phyloP scores from a whole-genome alignment of 2,888 invertebrate genomes.

The Chrysodeixis includens region DNA sequence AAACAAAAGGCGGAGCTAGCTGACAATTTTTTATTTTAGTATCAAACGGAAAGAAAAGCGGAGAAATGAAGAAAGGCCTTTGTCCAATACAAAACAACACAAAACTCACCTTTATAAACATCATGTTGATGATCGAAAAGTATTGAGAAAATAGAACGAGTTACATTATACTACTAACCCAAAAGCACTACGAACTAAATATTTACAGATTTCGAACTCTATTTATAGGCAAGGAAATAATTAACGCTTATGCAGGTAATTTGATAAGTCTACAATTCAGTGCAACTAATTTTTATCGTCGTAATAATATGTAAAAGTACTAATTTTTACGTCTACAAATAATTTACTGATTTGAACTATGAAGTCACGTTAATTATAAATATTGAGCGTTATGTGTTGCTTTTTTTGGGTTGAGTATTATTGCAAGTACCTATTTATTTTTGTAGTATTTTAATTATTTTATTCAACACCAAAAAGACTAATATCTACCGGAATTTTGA shows the following conservation, averaged over 20 bases:
- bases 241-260: conserved; percentile 40
- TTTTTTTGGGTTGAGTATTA: too few relatives aligned
- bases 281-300: conserved; percentile 51
- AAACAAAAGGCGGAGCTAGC: too few relatives aligned
- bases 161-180: conserved; percentile 24
- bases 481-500: too few relatives aligned
- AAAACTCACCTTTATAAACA: conserved; percentile 38
- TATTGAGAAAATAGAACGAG: background rate
- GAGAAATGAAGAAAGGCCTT: too few relatives aligned
- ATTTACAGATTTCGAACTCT: background rate
- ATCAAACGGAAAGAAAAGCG: too few relatives aligned
- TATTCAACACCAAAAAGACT: too few relatives aligned
- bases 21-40: too few relatives aligned
- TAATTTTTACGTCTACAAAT: conserved; percentile 3
- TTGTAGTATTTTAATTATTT: too few relatives aligned
- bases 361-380: conserved; percentile 3
- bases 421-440: too few relatives aligned
- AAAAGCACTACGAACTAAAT: conserved; percentile 11
- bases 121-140: conserved; percentile 25
- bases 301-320: conserved; percentile 19
- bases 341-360: conserved; percentile 14
- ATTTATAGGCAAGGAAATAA: conserved; percentile 42
- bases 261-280: conserved; percentile 46
- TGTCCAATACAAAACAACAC: too few relatives aligned
- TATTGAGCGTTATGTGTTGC: too few relatives aligned